Conservation (phyloP, 2,888 invertebrate species). For the Thysanoteuthis rhombus region DNA sequence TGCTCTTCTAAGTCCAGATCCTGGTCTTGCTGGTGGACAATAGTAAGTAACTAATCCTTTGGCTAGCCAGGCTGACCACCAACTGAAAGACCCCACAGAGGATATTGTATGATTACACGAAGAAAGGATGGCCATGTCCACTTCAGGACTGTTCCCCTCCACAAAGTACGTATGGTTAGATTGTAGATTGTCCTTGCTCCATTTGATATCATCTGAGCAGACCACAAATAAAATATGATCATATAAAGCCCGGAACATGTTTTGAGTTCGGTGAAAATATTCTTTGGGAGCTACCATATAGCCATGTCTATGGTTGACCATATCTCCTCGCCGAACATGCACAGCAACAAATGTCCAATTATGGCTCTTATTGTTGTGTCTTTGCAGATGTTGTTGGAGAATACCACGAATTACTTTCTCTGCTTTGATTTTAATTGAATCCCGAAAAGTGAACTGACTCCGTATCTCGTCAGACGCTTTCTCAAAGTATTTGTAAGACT, state of each 20-base stretch:
- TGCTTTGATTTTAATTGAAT: not conserved
- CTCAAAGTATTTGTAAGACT: not conserved
- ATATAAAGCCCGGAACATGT: not conserved
- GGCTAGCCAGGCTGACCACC: slow-evolving; percentile 24
- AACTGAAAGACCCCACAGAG: slow-evolving; percentile 19
- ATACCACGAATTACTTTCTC: not conserved
- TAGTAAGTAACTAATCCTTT: not conserved
- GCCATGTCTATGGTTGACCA: not conserved
- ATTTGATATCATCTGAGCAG: not conserved
- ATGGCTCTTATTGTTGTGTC: not conserved
- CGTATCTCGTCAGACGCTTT: not conserved
- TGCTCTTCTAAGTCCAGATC: not conserved
- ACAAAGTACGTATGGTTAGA: not conserved
- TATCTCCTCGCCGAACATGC: slow-evolving; percentile 1
- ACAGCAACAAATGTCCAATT: not conserved
- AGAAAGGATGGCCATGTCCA: not conserved
- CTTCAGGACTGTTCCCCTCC: not conserved
- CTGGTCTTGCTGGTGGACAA: not conserved
- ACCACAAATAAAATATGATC: not conserved
- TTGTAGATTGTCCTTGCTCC: not conserved
- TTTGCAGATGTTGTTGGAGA: not conserved
- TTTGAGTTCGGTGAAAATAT: not conserved
- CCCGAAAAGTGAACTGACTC: not conserved
- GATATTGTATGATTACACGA: slow-evolving; percentile 19
- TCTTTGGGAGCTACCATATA: not conserved